Base-by-base conservation (phyloP, 2,797 vertebrate genomes). In the Tokudaia muenninki region DNA sequence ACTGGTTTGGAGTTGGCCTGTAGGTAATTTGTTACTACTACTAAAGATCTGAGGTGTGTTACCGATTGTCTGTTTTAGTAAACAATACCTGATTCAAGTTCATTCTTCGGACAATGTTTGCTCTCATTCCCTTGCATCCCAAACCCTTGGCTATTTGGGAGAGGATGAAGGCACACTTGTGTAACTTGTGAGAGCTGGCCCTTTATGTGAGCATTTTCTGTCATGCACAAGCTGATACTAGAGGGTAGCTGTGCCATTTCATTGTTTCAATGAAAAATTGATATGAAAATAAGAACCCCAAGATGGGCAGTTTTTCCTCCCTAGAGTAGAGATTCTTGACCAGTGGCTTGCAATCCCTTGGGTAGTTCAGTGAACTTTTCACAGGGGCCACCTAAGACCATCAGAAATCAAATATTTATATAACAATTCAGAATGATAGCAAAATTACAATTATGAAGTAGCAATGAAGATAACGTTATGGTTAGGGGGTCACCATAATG, bases 1-100 rank as follows among this genome's bases (percentile, higher is more conserved):
- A 70, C 7, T 67, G 67, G 19, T 84, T 83, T 78, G 81, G 84
- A 92, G 52, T 47, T 93, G 72, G 37, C 24, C 59, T 92, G 59
- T 47, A 94, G 92, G 74, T 81, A 82, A 91, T 88, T 82, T 61
- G 22, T 87, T 93, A 59, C 52, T 90, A 55, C 70, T 95, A 87
- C 3, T 67, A 89, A 90, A 19, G 17, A 59, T 52, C 87, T 96
- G 44, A 78, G n/a, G 26, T 92, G 79, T 91, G 78, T 70, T 21
- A 63, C 55, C 13, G n/a, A 67, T 78, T 82, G 29, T 11, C 79
- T 91, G 13, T 80, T 94, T 93, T 77, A 87, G 75, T 84, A 81
- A 89, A 86, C n/a, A 77, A n/a, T 37, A 80, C 9, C 4, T 7
- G n/a, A 59, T 89, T 93, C 65, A 78, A 47, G 41, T 52, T 89